Evolutionary conservation across 2,888 invertebrate genomes (phyloP).

Genomic region (Spodoptera exigua): DNA sequence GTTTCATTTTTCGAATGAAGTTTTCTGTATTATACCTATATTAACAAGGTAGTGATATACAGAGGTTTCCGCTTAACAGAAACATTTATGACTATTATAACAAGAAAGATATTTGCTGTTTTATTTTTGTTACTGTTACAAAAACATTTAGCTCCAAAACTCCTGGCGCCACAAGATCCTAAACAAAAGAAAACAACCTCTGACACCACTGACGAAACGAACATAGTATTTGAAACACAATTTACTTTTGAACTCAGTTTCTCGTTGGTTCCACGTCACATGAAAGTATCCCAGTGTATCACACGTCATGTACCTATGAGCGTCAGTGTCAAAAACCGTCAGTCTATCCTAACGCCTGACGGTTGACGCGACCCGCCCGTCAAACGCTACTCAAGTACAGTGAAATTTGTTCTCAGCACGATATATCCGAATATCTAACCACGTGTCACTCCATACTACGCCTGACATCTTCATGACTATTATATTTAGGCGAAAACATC

Average conservation of each 20-base stretch:
- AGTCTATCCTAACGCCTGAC: conserved; percentile 41
- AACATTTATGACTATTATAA: too few relatives aligned
- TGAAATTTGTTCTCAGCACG: conserved; percentile 85
- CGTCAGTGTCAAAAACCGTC: conserved; percentile 41
- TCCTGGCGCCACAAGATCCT: conserved; percentile 13
- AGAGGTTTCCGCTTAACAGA: too few relatives aligned
- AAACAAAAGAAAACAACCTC: conserved; percentile 10
- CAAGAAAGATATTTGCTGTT: too few relatives aligned
- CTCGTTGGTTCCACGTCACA: conserved; percentile 38
- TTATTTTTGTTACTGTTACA: too few relatives aligned
- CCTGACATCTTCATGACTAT: conserved; percentile 84
- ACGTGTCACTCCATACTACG: conserved; percentile 83
- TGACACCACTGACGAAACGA: background rate
- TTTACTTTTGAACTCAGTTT: conserved; percentile 23
- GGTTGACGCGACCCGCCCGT: conserved; percentile 61
- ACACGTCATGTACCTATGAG: conserved; percentile 39
- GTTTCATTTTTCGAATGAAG: too few relatives aligned
- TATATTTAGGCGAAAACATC: conserved; percentile 55
- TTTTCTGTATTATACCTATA: too few relatives aligned
- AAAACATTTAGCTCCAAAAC: background rate
- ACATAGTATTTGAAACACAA: conserved; percentile 27
- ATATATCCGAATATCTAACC: conserved; percentile 80
- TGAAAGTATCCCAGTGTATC: conserved; percentile 34
- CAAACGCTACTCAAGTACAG: conserved; percentile 79
- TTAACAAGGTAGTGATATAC: too few relatives aligned